Evolutionary conservation across 2,797 vertebrate species (phyloP).

Genomic region (Sebastes itinus): DNA sequence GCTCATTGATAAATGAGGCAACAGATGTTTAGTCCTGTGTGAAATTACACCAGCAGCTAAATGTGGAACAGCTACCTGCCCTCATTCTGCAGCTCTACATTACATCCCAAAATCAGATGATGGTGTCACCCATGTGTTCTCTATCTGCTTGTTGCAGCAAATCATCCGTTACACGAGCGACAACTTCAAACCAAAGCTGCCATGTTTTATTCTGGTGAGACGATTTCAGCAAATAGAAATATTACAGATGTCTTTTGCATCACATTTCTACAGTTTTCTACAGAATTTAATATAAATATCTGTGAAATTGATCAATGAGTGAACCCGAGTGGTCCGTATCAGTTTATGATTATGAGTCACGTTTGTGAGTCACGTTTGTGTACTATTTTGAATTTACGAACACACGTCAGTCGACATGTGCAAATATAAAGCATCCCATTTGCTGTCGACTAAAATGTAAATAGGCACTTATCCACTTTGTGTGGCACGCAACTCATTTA

Average conservation of each 20-base stretch:
- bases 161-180: neutral
- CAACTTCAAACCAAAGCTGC: neutral
- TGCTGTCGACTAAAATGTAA: no score
- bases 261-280: neutral
- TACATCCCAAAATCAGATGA: neutral
- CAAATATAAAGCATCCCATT: no score
- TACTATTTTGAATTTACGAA: neutral
- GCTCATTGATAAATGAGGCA: conserved; percentile 36
- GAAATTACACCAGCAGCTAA: conserved; percentile 19
- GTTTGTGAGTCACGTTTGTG: no score
- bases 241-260: neutral
- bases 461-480: no score
- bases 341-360: no score
- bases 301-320: neutral
- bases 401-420: neutral
- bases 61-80: conserved; percentile 50
- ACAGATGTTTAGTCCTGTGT: conserved; percentile 43
- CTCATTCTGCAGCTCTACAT: conserved; percentile 50
- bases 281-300: neutral
- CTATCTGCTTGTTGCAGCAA: no score
- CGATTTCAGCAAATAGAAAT: neutral
- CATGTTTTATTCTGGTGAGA: neutral
- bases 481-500: no score
- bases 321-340: neutral
- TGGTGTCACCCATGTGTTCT: no score